Evolutionary conservation across 1,140 invertebrate genomes (phyloP).

Genomic region (Magallana angulata): DNA sequence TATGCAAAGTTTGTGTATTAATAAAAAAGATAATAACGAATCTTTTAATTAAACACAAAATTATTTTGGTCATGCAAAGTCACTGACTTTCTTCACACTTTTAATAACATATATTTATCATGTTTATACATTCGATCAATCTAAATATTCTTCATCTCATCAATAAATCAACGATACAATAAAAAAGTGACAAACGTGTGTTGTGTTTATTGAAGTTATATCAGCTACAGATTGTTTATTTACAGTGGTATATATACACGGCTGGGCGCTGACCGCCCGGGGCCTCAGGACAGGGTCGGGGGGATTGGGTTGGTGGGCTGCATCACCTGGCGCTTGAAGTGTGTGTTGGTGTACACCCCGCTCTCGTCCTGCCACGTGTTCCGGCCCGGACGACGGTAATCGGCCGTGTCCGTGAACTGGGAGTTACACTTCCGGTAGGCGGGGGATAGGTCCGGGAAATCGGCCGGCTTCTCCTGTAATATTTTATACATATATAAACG

Average conservation of each 20-base stretch:
- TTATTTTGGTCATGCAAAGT: too few relatives aligned
- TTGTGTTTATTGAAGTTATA: neutral
- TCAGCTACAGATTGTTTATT: neutral
- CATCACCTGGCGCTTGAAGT: conserved; percentile 70
- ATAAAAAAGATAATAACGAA: too few relatives aligned
- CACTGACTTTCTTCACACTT: too few relatives aligned
- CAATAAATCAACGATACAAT: neutral
- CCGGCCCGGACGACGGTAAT: conserved; percentile 72
- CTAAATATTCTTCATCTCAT: too few relatives aligned
- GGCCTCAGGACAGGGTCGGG: neutral
- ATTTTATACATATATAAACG: too few relatives aligned
- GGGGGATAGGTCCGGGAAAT: conserved; percentile 69
- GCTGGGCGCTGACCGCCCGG: neutral
- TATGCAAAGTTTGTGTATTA: too few relatives aligned
- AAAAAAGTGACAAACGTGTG: neutral
- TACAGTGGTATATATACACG: neutral
- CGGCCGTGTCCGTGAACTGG: conserved; percentile 78
- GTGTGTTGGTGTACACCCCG: conserved; percentile 77
- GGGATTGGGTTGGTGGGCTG: conserved; percentile 67
- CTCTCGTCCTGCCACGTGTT: conserved; percentile 79
- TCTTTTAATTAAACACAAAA: too few relatives aligned
- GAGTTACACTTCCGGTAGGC: conserved; percentile 77
- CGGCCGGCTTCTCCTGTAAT: conserved; percentile 65
- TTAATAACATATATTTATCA: too few relatives aligned
- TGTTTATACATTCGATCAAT: too few relatives aligned